These are phyloP conservation scores for Indri indri DNA, from an alignment of 2,113 vertebrate species.

Conservation along the genomic window DNA sequence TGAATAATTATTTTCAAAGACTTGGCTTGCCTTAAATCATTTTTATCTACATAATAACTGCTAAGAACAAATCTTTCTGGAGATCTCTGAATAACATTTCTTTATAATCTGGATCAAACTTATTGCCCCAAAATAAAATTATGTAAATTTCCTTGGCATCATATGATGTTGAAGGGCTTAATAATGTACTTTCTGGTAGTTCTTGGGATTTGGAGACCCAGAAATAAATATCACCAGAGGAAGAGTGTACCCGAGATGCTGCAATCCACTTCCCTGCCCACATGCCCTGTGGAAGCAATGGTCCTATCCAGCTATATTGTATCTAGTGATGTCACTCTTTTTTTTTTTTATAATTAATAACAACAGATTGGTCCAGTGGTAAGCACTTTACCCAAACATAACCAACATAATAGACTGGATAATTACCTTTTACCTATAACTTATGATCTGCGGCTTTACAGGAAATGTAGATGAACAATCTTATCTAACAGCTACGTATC, in stretches of 20 bases:
- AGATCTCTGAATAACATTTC: not conserved
- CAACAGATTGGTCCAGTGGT: not conserved
- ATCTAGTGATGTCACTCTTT: not conserved
- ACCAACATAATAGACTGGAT: not conserved
- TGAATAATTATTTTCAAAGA: slow-evolving; percentile 39
- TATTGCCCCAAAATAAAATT: not conserved
- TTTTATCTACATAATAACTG: not conserved
- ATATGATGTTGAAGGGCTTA: not conserved
- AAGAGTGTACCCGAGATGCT: not conserved
- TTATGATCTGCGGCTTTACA: not conserved
- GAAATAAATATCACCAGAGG: not conserved
- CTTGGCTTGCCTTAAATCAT: not conserved
- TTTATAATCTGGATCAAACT: not conserved
- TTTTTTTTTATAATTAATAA: not conserved
- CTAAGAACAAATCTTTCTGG: not conserved
- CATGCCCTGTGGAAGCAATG: not conserved
- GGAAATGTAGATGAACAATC: not conserved
- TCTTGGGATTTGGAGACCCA: not conserved
- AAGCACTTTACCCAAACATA: not conserved
- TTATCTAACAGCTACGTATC: not conserved
- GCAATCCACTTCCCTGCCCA: fast-evolving
- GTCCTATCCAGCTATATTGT: fast-evolving
- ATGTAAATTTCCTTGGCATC: not conserved
- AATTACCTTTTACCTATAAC: not conserved
- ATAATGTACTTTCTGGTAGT: not conserved